A percentile compares a stretch with the other conserved stretches of the same genome.
These are phyloP conservation scores for Bellardia bayeri DNA, from an alignment of 2,888 invertebrate species.

Conservation along the genomic window DNA sequence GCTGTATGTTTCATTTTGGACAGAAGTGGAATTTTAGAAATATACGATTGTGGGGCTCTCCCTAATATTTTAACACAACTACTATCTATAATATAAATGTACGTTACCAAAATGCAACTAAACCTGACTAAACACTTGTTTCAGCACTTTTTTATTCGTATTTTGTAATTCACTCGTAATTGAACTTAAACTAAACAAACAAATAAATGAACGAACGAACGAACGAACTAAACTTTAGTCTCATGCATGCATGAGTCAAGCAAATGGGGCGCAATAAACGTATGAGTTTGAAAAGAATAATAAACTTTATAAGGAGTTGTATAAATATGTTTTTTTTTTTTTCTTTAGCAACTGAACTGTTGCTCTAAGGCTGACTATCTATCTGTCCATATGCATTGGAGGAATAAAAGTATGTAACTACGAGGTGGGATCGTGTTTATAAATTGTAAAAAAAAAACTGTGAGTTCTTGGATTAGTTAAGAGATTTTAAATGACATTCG, in stretches of 20 bases:
- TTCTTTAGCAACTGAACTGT: neutral
- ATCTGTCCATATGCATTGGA: neutral
- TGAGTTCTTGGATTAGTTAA: too few relatives aligned
- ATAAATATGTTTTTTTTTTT: slow-evolving; percentile 19
- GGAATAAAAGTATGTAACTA: neutral
- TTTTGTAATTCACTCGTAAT: slow-evolving; percentile 58
- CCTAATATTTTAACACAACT: neutral
- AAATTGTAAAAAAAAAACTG: too few relatives aligned
- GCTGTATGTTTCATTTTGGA: too few relatives aligned
- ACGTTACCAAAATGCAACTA: slow-evolving; percentile 47
- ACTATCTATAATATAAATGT: neutral
- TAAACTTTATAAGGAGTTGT: slow-evolving; percentile 53
- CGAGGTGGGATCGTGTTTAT: neutral
- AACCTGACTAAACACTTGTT: slow-evolving; percentile 71
- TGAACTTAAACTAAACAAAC: slow-evolving; percentile 42
- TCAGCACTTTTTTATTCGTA: slow-evolving; percentile 53
- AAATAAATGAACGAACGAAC: slow-evolving; percentile 22
- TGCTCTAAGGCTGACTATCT: neutral
- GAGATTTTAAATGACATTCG: too few relatives aligned
- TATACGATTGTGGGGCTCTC: too few relatives aligned
- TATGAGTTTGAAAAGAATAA: neutral
- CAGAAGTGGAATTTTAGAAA: too few relatives aligned
- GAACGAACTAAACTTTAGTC: neutral
- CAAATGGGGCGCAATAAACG: slow-evolving; percentile 18
- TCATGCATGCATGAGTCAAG: slow-evolving; percentile 41